phyloP scores from a whole-genome alignment of 2,888 invertebrate genomes.

The Tanytarsus gracilentus region DNA sequence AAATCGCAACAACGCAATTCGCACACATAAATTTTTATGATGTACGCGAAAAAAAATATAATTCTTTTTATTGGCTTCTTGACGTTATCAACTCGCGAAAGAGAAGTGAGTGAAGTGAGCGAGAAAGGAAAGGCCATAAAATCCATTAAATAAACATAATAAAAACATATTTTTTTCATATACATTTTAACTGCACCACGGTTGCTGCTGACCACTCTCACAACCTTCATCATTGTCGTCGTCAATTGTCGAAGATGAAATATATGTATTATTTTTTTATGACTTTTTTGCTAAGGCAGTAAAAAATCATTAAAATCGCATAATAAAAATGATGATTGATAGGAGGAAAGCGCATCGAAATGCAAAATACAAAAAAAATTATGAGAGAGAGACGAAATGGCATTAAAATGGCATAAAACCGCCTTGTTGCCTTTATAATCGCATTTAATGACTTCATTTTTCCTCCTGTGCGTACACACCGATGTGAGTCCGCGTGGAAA shows the following conservation, averaged over 20 bases:
- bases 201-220: neutral
- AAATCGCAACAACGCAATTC: too few relatives aligned
- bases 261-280: neutral
- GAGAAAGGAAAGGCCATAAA: conserved; percentile 11
- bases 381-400: neutral
- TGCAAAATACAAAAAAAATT: neutral
- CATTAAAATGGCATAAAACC: conserved; percentile 14
- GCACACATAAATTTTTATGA: too few relatives aligned
- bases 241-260: neutral
- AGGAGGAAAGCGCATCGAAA: neutral
- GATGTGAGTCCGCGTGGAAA: neutral
- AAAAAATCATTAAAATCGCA: conserved; percentile 20
- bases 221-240: neutral
- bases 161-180: neutral
- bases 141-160: conserved; percentile 15
- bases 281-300: neutral
- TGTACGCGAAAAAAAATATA: too few relatives aligned
- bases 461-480: neutral
- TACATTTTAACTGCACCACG: neutral
- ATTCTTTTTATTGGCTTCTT: too few relatives aligned
- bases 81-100: too few relatives aligned
- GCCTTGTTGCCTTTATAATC: neutral
- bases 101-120: too few relatives aligned
- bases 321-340: conserved; percentile 18
- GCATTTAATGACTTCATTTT: conserved; percentile 14